Conservation (phyloP, 64 coral and sea anemone species). For the Astreopora myriophthalma region DNA sequence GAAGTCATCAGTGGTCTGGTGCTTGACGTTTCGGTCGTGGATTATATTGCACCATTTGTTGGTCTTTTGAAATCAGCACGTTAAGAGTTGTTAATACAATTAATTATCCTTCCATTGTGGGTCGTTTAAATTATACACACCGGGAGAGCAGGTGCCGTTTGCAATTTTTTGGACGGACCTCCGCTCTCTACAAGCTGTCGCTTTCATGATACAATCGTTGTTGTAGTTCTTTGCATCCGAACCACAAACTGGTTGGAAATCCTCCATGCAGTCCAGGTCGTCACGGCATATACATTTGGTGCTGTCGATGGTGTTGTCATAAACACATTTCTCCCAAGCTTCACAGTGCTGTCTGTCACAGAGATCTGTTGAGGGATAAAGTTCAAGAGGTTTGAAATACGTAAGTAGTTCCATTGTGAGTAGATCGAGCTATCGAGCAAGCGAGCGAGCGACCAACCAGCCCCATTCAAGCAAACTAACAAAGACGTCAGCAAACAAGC, state of each 20-base stretch:
- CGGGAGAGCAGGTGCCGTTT: slow-evolving; percentile 55
- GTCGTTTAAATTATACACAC: slow-evolving; percentile 50
- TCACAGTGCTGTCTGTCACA: slow-evolving; percentile 47
- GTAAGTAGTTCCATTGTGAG: too few relatives aligned
- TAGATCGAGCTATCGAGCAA: too few relatives aligned
- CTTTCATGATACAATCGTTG: slow-evolving; percentile 89
- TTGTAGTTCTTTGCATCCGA: slow-evolving; percentile 79
- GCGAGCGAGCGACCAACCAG: background rate
- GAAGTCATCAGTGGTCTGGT: too few relatives aligned
- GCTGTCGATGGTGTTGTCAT: background rate
- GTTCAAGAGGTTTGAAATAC: background rate
- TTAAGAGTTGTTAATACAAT: too few relatives aligned
- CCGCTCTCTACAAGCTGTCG: slow-evolving; percentile 61
- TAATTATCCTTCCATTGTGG: too few relatives aligned
- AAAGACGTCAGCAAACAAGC: background rate
- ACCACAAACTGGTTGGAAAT: slow-evolving; percentile 76
- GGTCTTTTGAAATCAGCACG: too few relatives aligned
- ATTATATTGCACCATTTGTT: too few relatives aligned
- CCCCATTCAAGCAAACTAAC: background rate
- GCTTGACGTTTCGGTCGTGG: too few relatives aligned
- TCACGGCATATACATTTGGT: slow-evolving; percentile 74
- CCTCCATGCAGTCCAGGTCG: slow-evolving; percentile 62
- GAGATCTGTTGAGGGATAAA: slow-evolving; percentile 35
- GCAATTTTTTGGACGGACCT: slow-evolving; percentile 29
- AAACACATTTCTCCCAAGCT: slow-evolving; percentile 66